Percentiles rank a stretch among this genome's conserved stretches.
phyloP scores from a whole-genome alignment of 2,113 vertebrate genomes.

The Psophia crepitans region DNA sequence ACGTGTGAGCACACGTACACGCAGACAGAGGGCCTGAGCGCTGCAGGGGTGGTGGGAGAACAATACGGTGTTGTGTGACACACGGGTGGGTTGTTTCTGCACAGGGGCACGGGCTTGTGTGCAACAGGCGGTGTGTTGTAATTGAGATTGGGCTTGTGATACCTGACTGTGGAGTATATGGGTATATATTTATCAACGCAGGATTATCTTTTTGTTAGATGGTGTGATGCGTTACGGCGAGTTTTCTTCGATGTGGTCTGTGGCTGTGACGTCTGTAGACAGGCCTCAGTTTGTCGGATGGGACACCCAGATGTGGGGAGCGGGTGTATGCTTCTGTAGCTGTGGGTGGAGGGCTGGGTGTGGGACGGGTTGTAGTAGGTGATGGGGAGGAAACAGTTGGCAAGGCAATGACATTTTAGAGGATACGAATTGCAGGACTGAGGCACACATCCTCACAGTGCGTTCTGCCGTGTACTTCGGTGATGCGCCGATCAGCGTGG shows the following conservation, averaged over 20 bases:
- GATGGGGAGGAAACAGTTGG: neutral
- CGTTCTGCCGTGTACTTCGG: neutral
- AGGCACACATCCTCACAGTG: neutral
- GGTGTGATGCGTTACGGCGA: rapidly evolving
- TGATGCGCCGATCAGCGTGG: rapidly evolving
- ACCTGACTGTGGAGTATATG: neutral
- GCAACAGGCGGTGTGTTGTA: neutral
- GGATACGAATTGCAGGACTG: neutral
- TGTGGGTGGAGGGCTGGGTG: neutral
- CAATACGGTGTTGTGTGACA: rapidly evolving
- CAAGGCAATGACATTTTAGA: neutral
- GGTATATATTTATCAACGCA: neutral
- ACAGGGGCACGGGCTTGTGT: rapidly evolving
- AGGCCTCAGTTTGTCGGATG: neutral
- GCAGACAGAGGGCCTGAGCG: rapidly evolving
- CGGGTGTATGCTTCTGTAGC: neutral
- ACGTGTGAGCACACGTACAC: rapidly evolving
- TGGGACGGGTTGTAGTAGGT: neutral
- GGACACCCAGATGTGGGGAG: too few relatives aligned
- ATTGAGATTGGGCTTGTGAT: neutral
- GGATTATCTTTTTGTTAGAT: neutral
- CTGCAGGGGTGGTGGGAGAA: too few relatives aligned
- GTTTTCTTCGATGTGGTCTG: neutral
- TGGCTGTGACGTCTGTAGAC: neutral
- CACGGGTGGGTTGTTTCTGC: rapidly evolving